Evolutionary conservation across 2,888 invertebrate species (phyloP).

Genomic region (Erpobdella octoculata): DNA sequence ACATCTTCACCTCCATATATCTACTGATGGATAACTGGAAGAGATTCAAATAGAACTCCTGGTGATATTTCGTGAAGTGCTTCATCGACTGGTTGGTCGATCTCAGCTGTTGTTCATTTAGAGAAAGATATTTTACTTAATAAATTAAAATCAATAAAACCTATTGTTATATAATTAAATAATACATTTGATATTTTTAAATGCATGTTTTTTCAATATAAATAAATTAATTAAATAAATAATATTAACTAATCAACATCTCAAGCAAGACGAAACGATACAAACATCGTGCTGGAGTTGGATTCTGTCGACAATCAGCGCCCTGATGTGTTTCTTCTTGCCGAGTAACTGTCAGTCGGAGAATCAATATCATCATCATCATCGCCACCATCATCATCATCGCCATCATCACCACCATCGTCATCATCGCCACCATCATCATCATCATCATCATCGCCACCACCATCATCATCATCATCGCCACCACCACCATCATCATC

Average conservation of each 20-base stretch:
- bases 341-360: slow-evolving; percentile 55
- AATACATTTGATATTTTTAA: too few species aligned
- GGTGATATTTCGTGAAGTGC: slow-evolving; percentile 60
- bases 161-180: not conserved
- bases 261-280: not conserved
- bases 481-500: too few species aligned
- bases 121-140: too few species aligned
- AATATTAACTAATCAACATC: slow-evolving; percentile 21
- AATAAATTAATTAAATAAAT: slow-evolving; percentile 1
- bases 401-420: not conserved
- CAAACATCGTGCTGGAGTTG: slow-evolving; percentile 61
- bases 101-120: too few species aligned
- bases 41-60: slow-evolving; percentile 59
- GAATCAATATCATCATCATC: not conserved
- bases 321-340: slow-evolving; percentile 59
- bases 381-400: not conserved
- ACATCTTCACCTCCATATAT: slow-evolving; percentile 59
- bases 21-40: slow-evolving; percentile 61
- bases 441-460: not conserved
- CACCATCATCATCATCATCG: slow-evolving; percentile 22
- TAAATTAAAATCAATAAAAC: too few species aligned
- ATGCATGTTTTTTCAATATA: not conserved
- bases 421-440: not conserved
- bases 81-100: slow-evolving; percentile 46
- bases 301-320: slow-evolving; percentile 62